Percentiles rank a stretch among this genome's conserved stretches.
Evolutionary conservation across 2,113 vertebrate species (phyloP).

Genomic region (Apodemus speciosus): DNA sequence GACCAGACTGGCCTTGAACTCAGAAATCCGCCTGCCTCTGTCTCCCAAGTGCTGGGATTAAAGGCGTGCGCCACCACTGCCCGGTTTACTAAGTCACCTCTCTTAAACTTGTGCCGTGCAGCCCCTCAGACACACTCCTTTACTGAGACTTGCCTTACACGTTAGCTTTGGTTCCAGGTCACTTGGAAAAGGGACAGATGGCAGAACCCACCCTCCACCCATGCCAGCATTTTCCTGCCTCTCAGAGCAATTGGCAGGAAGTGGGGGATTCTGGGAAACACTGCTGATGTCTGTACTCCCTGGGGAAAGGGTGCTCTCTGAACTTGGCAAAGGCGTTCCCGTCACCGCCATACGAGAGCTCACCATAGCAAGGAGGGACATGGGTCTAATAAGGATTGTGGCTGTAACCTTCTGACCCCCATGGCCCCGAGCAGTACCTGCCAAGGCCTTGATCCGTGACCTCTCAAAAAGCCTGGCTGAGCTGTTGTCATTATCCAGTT

Average conservation of each 20-base stretch:
- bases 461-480: constrained; percentile 96
- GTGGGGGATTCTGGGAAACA: background rate
- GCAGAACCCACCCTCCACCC: background rate
- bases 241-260: background rate
- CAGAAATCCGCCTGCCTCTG: too few species aligned
- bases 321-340: background rate
- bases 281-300: background rate
- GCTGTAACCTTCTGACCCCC: background rate
- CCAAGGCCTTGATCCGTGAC: constrained; percentile 98
- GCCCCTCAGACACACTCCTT: background rate
- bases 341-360: background rate
- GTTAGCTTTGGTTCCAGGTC: constrained; percentile 20
- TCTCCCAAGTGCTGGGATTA: too few species aligned
- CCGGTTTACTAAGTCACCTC: background rate
- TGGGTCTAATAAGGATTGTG: background rate
- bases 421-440: constrained; percentile 86
- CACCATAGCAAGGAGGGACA: background rate
- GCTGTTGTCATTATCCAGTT: constrained; percentile 98
- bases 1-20: too few species aligned
- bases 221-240: too few species aligned
- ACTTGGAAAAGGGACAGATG: background rate
- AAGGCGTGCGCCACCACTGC: too few species aligned
- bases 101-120: background rate
- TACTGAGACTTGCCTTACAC: background rate
- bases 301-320: background rate